Percentiles rank a stretch among this genome's conserved stretches.
Evolutionary conservation across 1,140 invertebrate genomes (phyloP).

Genomic region (Lordiphosa mommai): DNA sequence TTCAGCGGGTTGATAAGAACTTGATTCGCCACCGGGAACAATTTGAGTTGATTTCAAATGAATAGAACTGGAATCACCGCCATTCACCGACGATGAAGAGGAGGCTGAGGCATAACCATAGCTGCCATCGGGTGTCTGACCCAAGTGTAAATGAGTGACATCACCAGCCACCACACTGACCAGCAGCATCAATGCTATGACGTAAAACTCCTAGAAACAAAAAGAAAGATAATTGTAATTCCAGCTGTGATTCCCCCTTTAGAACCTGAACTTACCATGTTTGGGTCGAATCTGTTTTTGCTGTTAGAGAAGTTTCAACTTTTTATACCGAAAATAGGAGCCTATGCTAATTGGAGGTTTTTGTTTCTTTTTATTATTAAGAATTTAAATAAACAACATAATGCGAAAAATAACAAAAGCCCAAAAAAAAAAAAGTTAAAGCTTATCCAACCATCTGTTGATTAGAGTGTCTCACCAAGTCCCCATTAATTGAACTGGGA

Average conservation of each 20-base stretch:
- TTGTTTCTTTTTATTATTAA: slow-evolving; percentile 10
- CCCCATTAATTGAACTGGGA: too few relatives aligned
- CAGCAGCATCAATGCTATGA: slow-evolving; percentile 51
- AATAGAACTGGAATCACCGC: too few relatives aligned
- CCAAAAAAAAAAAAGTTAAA: neutral
- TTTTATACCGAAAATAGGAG: slow-evolving; percentile 61
- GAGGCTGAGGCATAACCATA: slow-evolving; percentile 26
- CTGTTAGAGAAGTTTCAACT: slow-evolving; percentile 40
- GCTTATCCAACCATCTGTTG: too few relatives aligned
- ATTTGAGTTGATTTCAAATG: too few relatives aligned
- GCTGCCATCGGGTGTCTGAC: slow-evolving; percentile 33
- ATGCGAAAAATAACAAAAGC: slow-evolving; percentile 7
- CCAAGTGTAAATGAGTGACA: slow-evolving; percentile 55
- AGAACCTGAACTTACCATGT: slow-evolving; percentile 65
- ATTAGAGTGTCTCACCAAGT: too few relatives aligned
- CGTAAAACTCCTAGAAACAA: slow-evolving; percentile 43
- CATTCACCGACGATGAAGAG: too few relatives aligned
- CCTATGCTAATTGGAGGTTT: slow-evolving; percentile 65
- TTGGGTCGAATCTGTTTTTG: slow-evolving; percentile 54
- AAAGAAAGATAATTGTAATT: neutral
- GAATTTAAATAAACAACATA: slow-evolving; percentile 12
- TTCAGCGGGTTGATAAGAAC: neutral
- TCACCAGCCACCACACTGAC: slow-evolving; percentile 48
- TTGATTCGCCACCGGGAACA: too few relatives aligned
- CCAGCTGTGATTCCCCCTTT: slow-evolving; percentile 23